A percentile compares a stretch with the other conserved stretches of the same genome.
Evolutionary conservation across 2,888 invertebrate genomes (phyloP).

Genomic region (Orchestes rusci): DNA sequence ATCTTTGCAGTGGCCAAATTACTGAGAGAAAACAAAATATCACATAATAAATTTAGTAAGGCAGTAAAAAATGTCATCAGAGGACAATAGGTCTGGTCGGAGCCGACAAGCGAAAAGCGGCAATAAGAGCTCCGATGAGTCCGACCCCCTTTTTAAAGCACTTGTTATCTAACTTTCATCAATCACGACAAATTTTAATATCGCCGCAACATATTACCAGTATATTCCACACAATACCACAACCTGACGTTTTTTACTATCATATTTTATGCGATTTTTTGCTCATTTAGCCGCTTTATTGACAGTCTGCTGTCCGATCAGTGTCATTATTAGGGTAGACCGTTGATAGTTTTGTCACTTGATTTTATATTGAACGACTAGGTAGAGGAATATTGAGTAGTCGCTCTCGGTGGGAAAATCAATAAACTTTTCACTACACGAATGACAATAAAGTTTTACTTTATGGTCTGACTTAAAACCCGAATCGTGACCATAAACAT

Average conservation of each 20-base stretch:
- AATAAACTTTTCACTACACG: too few species aligned
- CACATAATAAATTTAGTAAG: constrained; percentile 28
- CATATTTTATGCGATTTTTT: constrained; percentile 26
- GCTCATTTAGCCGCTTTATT: constrained; percentile 20
- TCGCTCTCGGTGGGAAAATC: too few species aligned
- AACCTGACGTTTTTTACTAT: constrained; percentile 39
- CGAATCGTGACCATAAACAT: constrained; percentile 17
- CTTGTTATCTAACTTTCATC: constrained; percentile 44
- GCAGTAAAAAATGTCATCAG: constrained; percentile 27
- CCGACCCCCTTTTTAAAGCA: constrained; percentile 38
- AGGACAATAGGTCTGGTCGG: constrained; percentile 21
- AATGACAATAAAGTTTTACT: too few species aligned
- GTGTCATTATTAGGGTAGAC: constrained; percentile 19
- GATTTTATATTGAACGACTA: too few species aligned
- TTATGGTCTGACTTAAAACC: too few species aligned
- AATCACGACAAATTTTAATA: constrained; percentile 47
- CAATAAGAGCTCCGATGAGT: constrained; percentile 33
- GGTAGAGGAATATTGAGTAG: too few species aligned
- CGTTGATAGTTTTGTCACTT: constrained; percentile 8
- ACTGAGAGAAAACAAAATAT: constrained; percentile 14
- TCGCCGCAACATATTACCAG: constrained; percentile 44
- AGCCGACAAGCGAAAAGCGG: too few species aligned
- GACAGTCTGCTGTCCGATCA: constrained; percentile 14
- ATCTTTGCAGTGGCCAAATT: too few species aligned
- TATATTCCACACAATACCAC: constrained; percentile 44